Conservation (phyloP, 2,888 invertebrate genomes). For the Lagria hirta region DNA sequence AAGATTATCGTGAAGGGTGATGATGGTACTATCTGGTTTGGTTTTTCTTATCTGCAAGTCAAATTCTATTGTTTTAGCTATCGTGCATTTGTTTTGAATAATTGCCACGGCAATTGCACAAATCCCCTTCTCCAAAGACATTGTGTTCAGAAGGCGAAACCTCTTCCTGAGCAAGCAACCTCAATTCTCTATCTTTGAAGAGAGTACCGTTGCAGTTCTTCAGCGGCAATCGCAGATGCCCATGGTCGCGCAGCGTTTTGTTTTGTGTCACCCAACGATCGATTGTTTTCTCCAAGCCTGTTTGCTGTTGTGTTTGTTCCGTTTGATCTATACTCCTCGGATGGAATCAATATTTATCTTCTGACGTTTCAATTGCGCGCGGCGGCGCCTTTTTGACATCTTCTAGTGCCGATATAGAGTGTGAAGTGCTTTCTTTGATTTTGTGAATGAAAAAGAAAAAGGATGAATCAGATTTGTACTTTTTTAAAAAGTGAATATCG, state of each 20-base stretch:
- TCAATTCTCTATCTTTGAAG: constrained; percentile 46
- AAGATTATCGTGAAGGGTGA: too few species aligned
- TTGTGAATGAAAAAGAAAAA: neutral
- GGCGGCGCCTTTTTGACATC: constrained; percentile 13
- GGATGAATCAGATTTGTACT: constrained; percentile 46
- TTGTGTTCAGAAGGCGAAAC: constrained; percentile 44
- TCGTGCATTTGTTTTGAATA: constrained; percentile 33
- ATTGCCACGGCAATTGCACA: constrained; percentile 36
- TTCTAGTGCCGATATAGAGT: constrained; percentile 7
- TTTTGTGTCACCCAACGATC: constrained; percentile 28
- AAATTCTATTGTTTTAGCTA: too few species aligned
- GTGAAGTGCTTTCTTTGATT: constrained; percentile 5
- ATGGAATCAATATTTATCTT: constrained; percentile 10
- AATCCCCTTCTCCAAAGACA: constrained; percentile 32
- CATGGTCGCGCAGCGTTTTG: constrained; percentile 35
- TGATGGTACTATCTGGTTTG: too few species aligned
- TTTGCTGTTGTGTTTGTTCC: constrained; percentile 4
- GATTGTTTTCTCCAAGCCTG: constrained; percentile 28
- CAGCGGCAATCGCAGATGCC: constrained; percentile 38
- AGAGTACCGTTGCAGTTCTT: constrained; percentile 45
- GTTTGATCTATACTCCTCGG: too few species aligned
- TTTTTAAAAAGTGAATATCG: constrained; percentile 45
- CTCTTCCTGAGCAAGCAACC: constrained; percentile 46
- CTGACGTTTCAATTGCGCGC: constrained; percentile 11
- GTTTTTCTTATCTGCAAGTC: too few species aligned